Base-by-base conservation (phyloP, 2,113 vertebrate genomes). In the Poeciliopsis retropinna region DNA sequence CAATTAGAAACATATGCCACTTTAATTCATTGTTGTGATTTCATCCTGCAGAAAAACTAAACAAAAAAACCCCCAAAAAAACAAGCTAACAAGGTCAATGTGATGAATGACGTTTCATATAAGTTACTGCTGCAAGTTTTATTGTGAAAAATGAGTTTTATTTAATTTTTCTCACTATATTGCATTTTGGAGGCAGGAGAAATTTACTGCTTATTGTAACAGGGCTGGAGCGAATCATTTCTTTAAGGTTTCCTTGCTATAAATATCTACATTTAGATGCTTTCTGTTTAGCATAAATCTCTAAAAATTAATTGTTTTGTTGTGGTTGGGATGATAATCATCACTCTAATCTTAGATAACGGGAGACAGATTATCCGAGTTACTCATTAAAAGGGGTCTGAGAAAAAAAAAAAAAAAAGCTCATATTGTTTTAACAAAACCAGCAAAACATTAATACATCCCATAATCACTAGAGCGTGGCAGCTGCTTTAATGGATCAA, bases 11-110 rank as follows among this genome's bases (percentile, higher is more conserved):
- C 77, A 72, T 65, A 61, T 41, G 31, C n/a, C 72, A 70, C 29
- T 73, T 81, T 75, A 51, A 69, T 84, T 79, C 34, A 81, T 79
- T 81, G 72, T 74, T 87, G 75, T 88, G 70, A 81, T 67, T 78
- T 78, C 66, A 85, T 81, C 64, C 61, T 57, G 10, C 70, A 67
- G 72, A 78, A 67, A 64, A 72, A 87, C 74, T 80, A 76, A 81
- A 83, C 68, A 64, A 51, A 25, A 87, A n/a, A n/a, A n/a, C n/a
- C n/a, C n/a, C n/a, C n/a, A n/a, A n/a, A n/a, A n/a, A 74, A 83
- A 83, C 82, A 5, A 80, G 72, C 68, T 79, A 72, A 76, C 30
- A 70, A 71, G 57, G 77, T 82, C 32, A 81, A 80, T 65, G 81
- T 70, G 61, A 78, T 39, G 39, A 86, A 72, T 73, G 44, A 82